Base-by-base conservation (phyloP, 2,797 vertebrate genomes). In the Sebastolobus alascanus region DNA sequence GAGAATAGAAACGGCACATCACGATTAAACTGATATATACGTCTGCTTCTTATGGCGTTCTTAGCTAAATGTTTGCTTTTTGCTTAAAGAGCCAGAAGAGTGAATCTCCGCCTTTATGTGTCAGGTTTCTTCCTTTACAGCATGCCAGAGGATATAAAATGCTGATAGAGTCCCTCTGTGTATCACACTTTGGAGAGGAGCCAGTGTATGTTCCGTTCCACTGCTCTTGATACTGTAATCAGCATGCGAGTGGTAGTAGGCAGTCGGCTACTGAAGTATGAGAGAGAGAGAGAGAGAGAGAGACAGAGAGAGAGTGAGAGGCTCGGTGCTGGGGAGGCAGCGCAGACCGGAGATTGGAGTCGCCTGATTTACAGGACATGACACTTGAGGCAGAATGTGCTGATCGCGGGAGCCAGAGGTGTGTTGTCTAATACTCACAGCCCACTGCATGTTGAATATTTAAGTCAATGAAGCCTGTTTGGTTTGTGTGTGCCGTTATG, bases 201-300 rank as follows among this genome's bases (percentile, higher is more conserved):
- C 91, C 90, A 91, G 87, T 83, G 73, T 82, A 75, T 91, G 91
- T 90, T 93, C 87, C 83, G 22, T 89, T 88, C 82, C 90, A 80
- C 84, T 85, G 92, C 89, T 88, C 86, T 84, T 90, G 84, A 92
- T 92, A 90, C 88, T 89, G 86, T 90, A 92, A 93, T 94, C 91
- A 91, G 90, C 86, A 89, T 87, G 84, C 81, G 69, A 89, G 89
- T 85, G 86, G 88, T 85, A 71, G 89, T 59, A 78, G 86, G 82
- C 89, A 86, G 80, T 59, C 68, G 3, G 73, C 79, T 33, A 40
- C 81, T 87, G 68, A 89, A 79, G 92, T 85, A 84, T 86, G 81
- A 74, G 63, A 58, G 78, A 37, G 9, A 37, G 35, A 40, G 38
- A 59, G 75, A 79, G 89, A 87, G 87, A 46, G 43, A 18, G 81